Percentiles rank a stretch among this genome's conserved stretches.
phyloP scores from a whole-genome alignment of 2,888 invertebrate species.

The Ptychoptera contaminata region DNA sequence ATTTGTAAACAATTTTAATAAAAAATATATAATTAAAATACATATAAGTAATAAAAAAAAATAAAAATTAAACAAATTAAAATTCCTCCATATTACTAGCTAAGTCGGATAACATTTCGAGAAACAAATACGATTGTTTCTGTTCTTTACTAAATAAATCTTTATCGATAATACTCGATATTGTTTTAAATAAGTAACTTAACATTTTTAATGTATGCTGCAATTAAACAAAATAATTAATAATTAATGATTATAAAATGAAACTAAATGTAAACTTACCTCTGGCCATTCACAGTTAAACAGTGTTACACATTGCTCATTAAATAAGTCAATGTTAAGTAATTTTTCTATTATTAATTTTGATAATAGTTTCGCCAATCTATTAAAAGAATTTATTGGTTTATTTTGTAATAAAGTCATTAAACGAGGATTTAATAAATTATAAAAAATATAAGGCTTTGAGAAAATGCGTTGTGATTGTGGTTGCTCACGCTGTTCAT shows the following conservation, averaged over 20 bases:
- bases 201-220: neutral
- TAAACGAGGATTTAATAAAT: constrained; percentile 6
- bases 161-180: constrained; percentile 7
- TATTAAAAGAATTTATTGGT: constrained; percentile 27
- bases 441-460: constrained; percentile 7
- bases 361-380: constrained; percentile 31
- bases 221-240: neutral
- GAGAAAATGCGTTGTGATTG: neutral
- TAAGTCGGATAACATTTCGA: constrained; percentile 28
- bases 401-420: constrained; percentile 8
- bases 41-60: neutral
- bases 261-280: constrained; percentile 24
- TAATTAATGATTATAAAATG: neutral
- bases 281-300: constrained; percentile 51
- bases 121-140: constrained; percentile 25
- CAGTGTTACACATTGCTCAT: constrained; percentile 48
- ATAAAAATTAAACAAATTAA: constrained; percentile 12
- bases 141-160: neutral
- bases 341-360: constrained; percentile 38
- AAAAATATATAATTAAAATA: no score
- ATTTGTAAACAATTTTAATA: no score
- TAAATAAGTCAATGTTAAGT: constrained; percentile 42
- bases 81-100: constrained; percentile 25
- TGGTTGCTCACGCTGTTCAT: neutral
- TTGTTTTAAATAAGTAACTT: constrained; percentile 6